A percentile compares a stretch with the other conserved stretches of the same genome.
phyloP scores from a whole-genome alignment of 2,113 vertebrate genomes.

The Arothron firmamentum region DNA sequence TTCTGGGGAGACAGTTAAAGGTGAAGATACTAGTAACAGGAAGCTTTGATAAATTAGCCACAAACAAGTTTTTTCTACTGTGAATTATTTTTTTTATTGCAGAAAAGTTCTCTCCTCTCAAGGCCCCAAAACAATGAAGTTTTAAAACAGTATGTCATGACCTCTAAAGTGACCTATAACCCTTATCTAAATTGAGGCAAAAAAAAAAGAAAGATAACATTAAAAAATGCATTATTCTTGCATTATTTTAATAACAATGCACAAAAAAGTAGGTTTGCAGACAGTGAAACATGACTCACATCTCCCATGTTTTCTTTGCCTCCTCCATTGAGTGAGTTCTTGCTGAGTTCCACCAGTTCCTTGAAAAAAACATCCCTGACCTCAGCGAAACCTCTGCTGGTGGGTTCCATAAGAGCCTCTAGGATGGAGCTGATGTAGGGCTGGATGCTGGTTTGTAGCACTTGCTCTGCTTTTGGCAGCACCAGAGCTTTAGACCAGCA shows the following conservation, averaged over 20 bases:
- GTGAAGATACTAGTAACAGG: too few species aligned
- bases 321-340: slow-evolving; percentile 87
- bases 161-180: too few species aligned
- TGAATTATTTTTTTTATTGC: too few species aligned
- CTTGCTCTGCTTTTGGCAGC: slow-evolving; percentile 86
- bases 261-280: background rate
- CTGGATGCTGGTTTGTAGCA: slow-evolving; percentile 85
- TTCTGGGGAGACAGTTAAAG: slow-evolving; percentile 69
- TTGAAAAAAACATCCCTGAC: slow-evolving; percentile 90
- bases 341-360: slow-evolving; percentile 92
- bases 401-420: slow-evolving; percentile 95
- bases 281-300: slow-evolving; percentile 69
- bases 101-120: too few species aligned
- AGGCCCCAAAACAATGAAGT: too few species aligned
- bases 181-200: too few species aligned
- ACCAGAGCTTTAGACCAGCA: slow-evolving; percentile 75
- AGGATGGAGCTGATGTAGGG: slow-evolving; percentile 93
- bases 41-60: too few species aligned
- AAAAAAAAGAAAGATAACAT: too few species aligned
- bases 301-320: slow-evolving; percentile 87
- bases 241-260: background rate
- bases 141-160: too few species aligned
- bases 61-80: too few species aligned
- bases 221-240: background rate
- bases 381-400: slow-evolving; percentile 91